A percentile compares a stretch with the other conserved stretches of the same genome.
These are phyloP conservation scores for Sigmodon hispidus DNA, from an alignment of 2,113 vertebrate genomes.

Conservation along the genomic window DNA sequence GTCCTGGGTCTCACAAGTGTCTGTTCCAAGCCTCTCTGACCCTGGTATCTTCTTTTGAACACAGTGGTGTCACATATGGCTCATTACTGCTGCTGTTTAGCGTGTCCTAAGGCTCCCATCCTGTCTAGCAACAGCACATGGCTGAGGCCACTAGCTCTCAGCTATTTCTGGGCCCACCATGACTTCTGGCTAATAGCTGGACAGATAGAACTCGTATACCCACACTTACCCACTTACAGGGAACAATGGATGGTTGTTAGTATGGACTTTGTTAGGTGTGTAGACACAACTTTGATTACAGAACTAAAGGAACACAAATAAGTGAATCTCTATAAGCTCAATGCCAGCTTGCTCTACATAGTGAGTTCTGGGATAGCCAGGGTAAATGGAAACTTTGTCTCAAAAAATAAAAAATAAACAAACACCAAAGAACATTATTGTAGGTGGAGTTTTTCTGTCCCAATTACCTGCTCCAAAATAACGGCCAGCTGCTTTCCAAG, in stretches of 20 bases:
- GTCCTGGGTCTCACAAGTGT: background rate
- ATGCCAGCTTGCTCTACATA: background rate
- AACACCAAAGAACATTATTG: background rate
- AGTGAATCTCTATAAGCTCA: background rate
- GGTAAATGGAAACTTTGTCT: background rate
- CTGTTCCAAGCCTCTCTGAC: background rate
- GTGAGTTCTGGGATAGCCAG: background rate
- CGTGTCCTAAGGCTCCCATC: fast-evolving
- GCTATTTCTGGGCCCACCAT: background rate
- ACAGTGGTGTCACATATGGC: too few relatives aligned
- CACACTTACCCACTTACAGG: fast-evolving
- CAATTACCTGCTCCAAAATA: too few relatives aligned
- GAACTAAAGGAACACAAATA: background rate
- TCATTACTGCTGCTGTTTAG: too few relatives aligned
- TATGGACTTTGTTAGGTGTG: background rate
- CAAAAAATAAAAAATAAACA: background rate
- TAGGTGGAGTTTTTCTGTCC: too few relatives aligned
- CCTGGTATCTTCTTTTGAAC: background rate
- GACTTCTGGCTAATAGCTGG: background rate
- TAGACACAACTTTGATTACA: background rate
- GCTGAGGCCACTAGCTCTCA: background rate
- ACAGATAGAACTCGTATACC: too few relatives aligned
- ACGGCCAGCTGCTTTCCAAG: too few relatives aligned
- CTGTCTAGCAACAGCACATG: too few relatives aligned
- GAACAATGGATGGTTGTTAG: too few relatives aligned